phyloP scores from a whole-genome alignment of 2,113 vertebrate genomes.

The Xiphophorus hellerii region DNA sequence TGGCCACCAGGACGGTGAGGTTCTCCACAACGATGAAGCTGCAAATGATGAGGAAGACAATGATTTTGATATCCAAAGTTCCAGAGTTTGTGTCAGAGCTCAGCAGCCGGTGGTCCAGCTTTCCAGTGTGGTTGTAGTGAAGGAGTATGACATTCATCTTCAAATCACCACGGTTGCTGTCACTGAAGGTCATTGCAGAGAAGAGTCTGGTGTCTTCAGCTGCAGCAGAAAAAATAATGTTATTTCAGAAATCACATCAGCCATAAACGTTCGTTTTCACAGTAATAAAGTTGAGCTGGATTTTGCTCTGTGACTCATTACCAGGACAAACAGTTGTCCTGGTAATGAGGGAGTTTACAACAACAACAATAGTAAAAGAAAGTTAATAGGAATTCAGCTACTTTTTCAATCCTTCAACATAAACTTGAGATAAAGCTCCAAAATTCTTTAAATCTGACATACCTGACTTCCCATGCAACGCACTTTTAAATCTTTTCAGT shows the following conservation, averaged over 20 bases:
- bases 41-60: slow-evolving; percentile 87
- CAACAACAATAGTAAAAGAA: neutral
- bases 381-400: neutral
- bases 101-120: slow-evolving; percentile 75
- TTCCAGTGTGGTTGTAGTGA: slow-evolving; percentile 95
- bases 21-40: slow-evolving; percentile 95
- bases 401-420: neutral
- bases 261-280: neutral
- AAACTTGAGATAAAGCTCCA: too few species aligned
- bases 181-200: slow-evolving; percentile 58
- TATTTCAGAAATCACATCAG: neutral
- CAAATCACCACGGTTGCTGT: slow-evolving; percentile 11
- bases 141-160: slow-evolving; percentile 80
- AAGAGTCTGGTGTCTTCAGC: slow-evolving; percentile 25
- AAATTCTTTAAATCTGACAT: neutral
- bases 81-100: slow-evolving; percentile 55
- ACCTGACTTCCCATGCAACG: neutral
- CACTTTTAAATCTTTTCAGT: neutral
- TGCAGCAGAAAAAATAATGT: slow-evolving; percentile 10
- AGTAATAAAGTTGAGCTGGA: neutral
- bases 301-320: neutral
- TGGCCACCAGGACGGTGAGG: slow-evolving; percentile 90
- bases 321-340: neutral
- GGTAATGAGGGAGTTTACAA: neutral
- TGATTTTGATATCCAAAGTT: slow-evolving; percentile 72